Conservation (phyloP, 2,797 vertebrate genomes). For the Alcedo atthis region DNA sequence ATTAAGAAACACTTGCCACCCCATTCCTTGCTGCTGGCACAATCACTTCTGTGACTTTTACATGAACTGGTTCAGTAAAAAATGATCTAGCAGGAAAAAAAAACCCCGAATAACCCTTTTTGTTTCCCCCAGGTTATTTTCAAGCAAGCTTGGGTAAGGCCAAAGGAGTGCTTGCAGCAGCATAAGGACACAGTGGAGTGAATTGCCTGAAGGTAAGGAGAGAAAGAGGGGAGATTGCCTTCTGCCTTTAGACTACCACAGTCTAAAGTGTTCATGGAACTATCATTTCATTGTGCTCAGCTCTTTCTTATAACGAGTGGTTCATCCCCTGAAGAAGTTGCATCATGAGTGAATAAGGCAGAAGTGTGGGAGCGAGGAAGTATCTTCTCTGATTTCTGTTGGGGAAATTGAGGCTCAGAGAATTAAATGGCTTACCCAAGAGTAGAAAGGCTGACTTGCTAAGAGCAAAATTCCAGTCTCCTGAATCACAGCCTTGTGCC, state of each 20-base stretch:
- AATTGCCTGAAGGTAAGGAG: not conserved
- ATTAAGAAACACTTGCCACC: not conserved
- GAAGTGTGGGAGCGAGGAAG: conserved; percentile 48
- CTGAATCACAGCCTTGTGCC: conserved; percentile 48
- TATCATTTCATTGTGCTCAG: not conserved
- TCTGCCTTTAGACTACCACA: not conserved
- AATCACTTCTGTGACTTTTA: not conserved
- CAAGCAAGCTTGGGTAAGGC: not conserved
- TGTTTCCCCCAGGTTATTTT: not conserved
- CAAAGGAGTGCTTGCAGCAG: not conserved
- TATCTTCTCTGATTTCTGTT: not conserved
- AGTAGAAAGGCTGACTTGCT: conserved; percentile 25
- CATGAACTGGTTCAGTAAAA: not conserved
- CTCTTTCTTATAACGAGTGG: not conserved
- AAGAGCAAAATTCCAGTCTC: conserved; percentile 41
- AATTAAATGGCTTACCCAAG: conserved; percentile 29
- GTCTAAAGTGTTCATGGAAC: not conserved
- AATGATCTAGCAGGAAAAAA: not conserved
- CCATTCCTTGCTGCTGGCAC: not conserved
- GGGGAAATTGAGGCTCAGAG: conserved; percentile 37
- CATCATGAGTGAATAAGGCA: conserved; percentile 15
- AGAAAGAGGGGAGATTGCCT: not conserved
- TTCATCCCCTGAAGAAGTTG: not conserved
- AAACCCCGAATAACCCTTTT: not conserved
- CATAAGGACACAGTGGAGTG: rapidly evolving